phyloP scores from a whole-genome alignment of 2,888 invertebrate species.

The Tribolium freemani region DNA sequence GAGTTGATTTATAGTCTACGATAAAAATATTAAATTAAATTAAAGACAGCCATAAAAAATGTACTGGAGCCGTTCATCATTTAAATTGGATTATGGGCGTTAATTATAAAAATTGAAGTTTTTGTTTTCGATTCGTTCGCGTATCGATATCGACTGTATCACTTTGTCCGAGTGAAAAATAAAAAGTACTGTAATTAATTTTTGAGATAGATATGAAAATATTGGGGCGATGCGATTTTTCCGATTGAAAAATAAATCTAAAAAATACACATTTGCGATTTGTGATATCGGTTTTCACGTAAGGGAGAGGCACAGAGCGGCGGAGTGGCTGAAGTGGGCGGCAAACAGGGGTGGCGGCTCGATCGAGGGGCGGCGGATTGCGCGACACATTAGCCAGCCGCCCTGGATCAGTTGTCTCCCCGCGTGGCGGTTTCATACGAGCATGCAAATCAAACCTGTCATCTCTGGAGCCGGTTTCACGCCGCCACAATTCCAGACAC shows the following conservation, averaged over 20 bases:
- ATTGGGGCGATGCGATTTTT: slow-evolving; percentile 63
- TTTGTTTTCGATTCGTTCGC: slow-evolving; percentile 47
- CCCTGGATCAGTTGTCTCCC: slow-evolving; percentile 60
- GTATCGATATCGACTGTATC: slow-evolving; percentile 43
- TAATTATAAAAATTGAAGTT: slow-evolving; percentile 56
- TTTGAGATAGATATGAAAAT: slow-evolving; percentile 67
- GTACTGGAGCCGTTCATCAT: slow-evolving; percentile 53
- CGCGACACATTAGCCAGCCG: slow-evolving; percentile 64
- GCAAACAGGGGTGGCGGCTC: slow-evolving; percentile 45
- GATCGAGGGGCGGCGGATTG: slow-evolving; percentile 56
- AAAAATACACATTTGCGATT: slow-evolving; percentile 64
- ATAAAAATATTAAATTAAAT: slow-evolving; percentile 69
- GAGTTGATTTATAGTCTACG: slow-evolving; percentile 67
- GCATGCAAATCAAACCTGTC: slow-evolving; percentile 65
- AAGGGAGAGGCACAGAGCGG: slow-evolving; percentile 40
- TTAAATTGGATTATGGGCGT: slow-evolving; percentile 55
- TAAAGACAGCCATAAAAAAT: slow-evolving; percentile 66
- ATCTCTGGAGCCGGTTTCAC: slow-evolving; percentile 58
- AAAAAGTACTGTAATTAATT: slow-evolving; percentile 65
- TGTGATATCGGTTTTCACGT: slow-evolving; percentile 59
- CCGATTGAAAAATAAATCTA: slow-evolving; percentile 66
- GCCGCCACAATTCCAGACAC: slow-evolving; percentile 44
- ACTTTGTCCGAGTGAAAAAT: slow-evolving; percentile 40
- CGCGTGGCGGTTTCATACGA: slow-evolving; percentile 56
- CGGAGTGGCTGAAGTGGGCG: slow-evolving; percentile 45